Base-by-base conservation (phyloP, 2,888 invertebrate species). In the Caenorhabditis sp. region DNA sequence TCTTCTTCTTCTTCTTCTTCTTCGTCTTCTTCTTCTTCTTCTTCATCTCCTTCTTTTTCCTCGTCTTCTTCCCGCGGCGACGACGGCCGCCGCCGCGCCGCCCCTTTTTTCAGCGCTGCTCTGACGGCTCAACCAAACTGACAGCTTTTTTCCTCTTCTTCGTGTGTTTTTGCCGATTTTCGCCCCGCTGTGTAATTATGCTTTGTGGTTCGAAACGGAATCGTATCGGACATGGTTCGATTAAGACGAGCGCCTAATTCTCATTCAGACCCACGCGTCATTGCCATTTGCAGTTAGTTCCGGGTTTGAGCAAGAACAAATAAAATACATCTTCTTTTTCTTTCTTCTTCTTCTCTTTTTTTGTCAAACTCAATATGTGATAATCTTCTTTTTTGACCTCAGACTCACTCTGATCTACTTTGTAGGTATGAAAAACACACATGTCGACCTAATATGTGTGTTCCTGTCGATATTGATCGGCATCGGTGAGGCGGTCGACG, bases 401-500 rank as follows among this genome's bases (percentile, higher is more conserved):
- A n/a, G n/a, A n/a, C n/a, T 50, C 50, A 15, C 22, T 15, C n/a
- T 30, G 30, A 17, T 37, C 11, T 53, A 15, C 9, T 30, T 58
- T 66, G 0, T 7, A 76, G 76, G 76, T 76, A 76, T 76, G 76
- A 76, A 71, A 76, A 76, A 70, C 63, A 76, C 70, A 76, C 53
- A 76, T 76, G 76, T 48, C 62, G 76, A 71, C 65, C 52, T 76
- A 76, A 71, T 59, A 65, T 76, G 76, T 70, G 65, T 76, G 39
- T 65, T 74, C 43, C 61, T 74, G 59, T 68, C 66, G 56, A 61
- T 66, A 43, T 7, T 74, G 3, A 39, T 75, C 58, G 62, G 62
- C 46, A 70, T 75, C 22, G 56, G 63, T 63, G 76, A 74, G 45
- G 41, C 80, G 50, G 70, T 82, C 70, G 79, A 95, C 89, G 93